Base-by-base conservation (phyloP, 2,113 vertebrate species). In the Haplochromis vanheusdeni region DNA sequence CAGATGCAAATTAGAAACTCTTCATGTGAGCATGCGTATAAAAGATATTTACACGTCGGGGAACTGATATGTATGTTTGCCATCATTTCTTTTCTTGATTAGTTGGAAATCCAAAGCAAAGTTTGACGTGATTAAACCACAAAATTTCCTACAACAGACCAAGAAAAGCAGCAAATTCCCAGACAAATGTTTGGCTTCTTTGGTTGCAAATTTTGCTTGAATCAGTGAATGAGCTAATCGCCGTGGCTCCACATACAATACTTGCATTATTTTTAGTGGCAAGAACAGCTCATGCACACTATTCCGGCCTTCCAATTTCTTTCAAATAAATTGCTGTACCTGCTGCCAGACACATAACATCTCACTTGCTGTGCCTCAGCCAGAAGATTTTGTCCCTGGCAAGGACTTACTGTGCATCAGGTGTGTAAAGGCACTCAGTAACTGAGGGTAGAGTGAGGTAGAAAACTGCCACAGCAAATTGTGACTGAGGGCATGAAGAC, bases 291-390 rank as follows among this genome's bases (percentile, higher is more conserved):
- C 60, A 52, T 68, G 56, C 54, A 86, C 85, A 80, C 60, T 77
- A 42, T 68, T 82, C n/a, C 82, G 62, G 60, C 42, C 79, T 89
- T 86, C 79, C 83, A 14, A 79, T 81, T 31, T 56, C 86, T 89
- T 88, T 86, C 75, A 93, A 93, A 90, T 70, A 88, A 91, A 89
- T 87, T 90, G 79, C 84, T 80, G 70, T 85, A 77, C 49, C 87
- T 85, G 90, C 91, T 90, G 91, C 89, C 90, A 92, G 81, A 90
- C 65, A 85, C 33, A 31, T 83, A 81, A 91, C 84, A 83, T 77
- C 31, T 82, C 79, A 21, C 86, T 79, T 9, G 17, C 19, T 82
- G 84, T 82, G 84, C 31, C 49, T 31, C 75, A 82, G 82, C 87
- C 81, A 89, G 65, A 89, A 82, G 49, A 88, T 79, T 91, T 89